Evolutionary conservation across 1,140 invertebrate species (phyloP), one percentile per base, ranked within the genome.

Genomic region (Drosophila erecta): DNA sequence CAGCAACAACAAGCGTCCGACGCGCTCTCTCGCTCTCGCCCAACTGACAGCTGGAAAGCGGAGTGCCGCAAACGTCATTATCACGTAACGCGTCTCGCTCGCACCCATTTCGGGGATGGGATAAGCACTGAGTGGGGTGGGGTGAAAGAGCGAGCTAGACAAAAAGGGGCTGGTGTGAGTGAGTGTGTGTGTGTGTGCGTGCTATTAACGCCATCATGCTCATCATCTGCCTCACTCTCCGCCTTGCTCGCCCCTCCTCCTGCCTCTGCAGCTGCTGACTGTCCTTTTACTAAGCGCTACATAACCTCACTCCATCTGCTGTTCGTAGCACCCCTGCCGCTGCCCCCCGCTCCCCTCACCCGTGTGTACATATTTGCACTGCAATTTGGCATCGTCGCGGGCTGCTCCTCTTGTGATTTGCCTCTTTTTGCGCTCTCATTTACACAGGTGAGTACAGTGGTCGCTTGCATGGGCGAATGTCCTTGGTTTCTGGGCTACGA

Each of bases 371-470:
- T 90, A 90, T 90, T 90, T 90, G 87, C 84, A 77, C 74, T 90
- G 87, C 87, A 90, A 89, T 90, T 90, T 90, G 89, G 73, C 77
- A 66, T 66, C 71, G 80, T 72, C 81, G 87, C 78, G 41, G 62
- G 75, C 76, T 65, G 77, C 81, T 85, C 73, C 81, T 85, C 81
- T 86, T 86, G 75, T 86, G 81, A 87, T 89, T 90, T 79, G 87
- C 87, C 84, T 90, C 87, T 90, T 90, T 90, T 90, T 90, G 76
- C 75, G 76, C 75, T 89, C 84, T 73, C 84, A 87, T 89, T 87
- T 87, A 69, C 76, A 87, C 83, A 86, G 85, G 83, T 87, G 76
- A 67, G 71, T 70, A 75, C 73, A 67, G 64, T 83, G 75, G 70
- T 57, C 53, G 55, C 62, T 53, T 30, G 7, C 30, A 30, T 8